Percentiles rank a stretch among this genome's conserved stretches.
Conservation (phyloP, 2,888 invertebrate genomes). For the Drosophila merina region DNA sequence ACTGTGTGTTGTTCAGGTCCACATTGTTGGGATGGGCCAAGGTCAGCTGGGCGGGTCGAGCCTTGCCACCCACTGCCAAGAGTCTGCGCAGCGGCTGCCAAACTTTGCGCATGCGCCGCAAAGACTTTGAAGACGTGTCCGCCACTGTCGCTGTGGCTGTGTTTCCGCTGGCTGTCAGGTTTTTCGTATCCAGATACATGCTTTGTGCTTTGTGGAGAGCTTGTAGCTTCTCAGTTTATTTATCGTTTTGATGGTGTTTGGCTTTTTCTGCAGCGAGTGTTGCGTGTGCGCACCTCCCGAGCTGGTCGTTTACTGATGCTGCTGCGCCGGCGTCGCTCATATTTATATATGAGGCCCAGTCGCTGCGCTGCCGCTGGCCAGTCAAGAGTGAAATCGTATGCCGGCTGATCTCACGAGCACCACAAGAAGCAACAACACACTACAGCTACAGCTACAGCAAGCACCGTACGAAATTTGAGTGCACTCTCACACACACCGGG, state of each 20-base stretch:
- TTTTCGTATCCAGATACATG: constrained; percentile 83
- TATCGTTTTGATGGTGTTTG: not conserved
- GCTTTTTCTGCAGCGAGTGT: constrained; percentile 45
- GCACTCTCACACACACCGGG: constrained; percentile 68
- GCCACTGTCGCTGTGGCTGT: constrained; percentile 26
- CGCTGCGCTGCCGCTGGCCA: constrained; percentile 73
- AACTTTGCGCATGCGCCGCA: constrained; percentile 75
- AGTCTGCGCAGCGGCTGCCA: constrained; percentile 80
- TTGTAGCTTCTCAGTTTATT: constrained; percentile 33
- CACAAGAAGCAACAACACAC: constrained; percentile 29
- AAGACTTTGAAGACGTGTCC: constrained; percentile 41
- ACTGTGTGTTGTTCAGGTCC: constrained; percentile 71
- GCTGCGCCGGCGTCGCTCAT: constrained; percentile 80
- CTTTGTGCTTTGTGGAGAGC: constrained; percentile 30
- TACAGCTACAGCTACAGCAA: constrained; percentile 40
- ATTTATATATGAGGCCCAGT: constrained; percentile 81
- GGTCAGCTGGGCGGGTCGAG: constrained; percentile 46
- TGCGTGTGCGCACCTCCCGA: constrained; percentile 80
- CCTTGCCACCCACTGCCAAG: constrained; percentile 72
- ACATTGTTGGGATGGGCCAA: constrained; percentile 68
- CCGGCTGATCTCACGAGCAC: constrained; percentile 76
- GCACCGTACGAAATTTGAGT: constrained; percentile 79
- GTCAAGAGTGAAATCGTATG: constrained; percentile 79
- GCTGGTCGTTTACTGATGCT: constrained; percentile 83
- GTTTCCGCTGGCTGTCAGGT: constrained; percentile 66